These are phyloP conservation scores for Caenorhabditis sulstoni DNA, from an alignment of 2,888 invertebrate genomes.

Conservation along the genomic window DNA sequence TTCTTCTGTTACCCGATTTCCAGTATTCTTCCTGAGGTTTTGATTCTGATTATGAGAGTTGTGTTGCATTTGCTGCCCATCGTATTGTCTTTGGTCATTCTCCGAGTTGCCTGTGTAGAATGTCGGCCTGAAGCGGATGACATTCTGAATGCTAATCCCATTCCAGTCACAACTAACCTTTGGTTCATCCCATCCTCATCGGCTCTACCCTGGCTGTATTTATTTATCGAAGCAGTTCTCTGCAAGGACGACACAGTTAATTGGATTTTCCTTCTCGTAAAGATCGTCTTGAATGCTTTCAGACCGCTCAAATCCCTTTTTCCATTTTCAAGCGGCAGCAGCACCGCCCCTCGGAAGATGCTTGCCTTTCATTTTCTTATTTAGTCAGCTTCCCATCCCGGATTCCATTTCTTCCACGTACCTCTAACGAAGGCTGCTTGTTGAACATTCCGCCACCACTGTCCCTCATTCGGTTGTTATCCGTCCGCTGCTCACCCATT, in stretches of 20 bases:
- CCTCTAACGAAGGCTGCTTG: slow-evolving; percentile 57
- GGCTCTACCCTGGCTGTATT: slow-evolving; percentile 45
- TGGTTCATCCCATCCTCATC: slow-evolving; percentile 52
- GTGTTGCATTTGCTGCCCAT: slow-evolving; percentile 13
- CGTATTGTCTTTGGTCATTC: slow-evolving; percentile 38
- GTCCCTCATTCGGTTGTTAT: slow-evolving; percentile 56
- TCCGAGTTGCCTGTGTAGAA: slow-evolving; percentile 36
- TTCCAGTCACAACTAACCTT: slow-evolving; percentile 24
- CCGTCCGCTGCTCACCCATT: slow-evolving; percentile 46
- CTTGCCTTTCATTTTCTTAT: background rate
- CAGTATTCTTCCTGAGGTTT: slow-evolving; percentile 42
- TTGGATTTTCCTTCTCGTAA: slow-evolving; percentile 16
- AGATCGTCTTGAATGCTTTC: slow-evolving; percentile 12
- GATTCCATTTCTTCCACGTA: slow-evolving; percentile 4
- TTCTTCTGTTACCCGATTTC: slow-evolving; percentile 60
- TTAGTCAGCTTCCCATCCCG: background rate
- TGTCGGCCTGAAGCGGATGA: slow-evolving; percentile 27
- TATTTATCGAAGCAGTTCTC: slow-evolving; percentile 46
- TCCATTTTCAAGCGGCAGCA: background rate
- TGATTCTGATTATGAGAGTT: slow-evolving; percentile 33
- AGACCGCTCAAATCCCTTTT: background rate
- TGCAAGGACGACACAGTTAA: slow-evolving; percentile 31
- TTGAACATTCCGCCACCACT: slow-evolving; percentile 48
- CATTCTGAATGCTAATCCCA: background rate
- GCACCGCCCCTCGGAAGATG: background rate